A percentile compares a stretch with the other conserved stretches of the same genome.
These are phyloP conservation scores for Oophaga sylvatica DNA, from an alignment of 2,797 vertebrate species.

Conservation along the genomic window DNA sequence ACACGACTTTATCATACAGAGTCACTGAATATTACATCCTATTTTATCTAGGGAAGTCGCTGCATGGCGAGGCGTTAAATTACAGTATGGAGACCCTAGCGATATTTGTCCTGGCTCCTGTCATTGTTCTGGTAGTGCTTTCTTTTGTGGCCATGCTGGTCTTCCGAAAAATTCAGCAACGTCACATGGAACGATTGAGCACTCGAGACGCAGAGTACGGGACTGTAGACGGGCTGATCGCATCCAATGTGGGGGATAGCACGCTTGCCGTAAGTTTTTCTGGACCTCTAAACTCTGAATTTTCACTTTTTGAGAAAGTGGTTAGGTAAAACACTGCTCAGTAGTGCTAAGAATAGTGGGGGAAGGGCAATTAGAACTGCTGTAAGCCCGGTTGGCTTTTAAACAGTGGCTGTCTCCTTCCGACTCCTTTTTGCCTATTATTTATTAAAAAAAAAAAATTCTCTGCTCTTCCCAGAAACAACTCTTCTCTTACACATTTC, in stretches of 20 bases:
- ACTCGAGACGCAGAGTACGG: constrained; percentile 93
- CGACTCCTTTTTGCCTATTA: neutral
- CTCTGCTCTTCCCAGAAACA: no score
- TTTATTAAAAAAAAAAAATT: neutral
- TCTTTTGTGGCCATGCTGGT: constrained; percentile 84
- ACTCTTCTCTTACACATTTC: no score
- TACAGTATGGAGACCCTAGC: constrained; percentile 86
- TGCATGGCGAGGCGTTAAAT: constrained; percentile 76
- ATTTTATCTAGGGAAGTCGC: constrained; percentile 70
- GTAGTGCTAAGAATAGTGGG: no score
- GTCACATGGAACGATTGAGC: constrained; percentile 90
- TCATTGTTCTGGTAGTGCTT: constrained; percentile 85
- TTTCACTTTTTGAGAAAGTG: neutral
- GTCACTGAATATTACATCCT: neutral
- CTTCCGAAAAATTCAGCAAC: constrained; percentile 86
- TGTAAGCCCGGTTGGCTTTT: no score
- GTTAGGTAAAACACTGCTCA: neutral
- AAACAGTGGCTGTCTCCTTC: neutral
- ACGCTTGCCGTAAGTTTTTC: constrained; percentile 89
- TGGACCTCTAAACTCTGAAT: no score
- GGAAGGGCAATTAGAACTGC: no score
- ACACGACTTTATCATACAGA: neutral
- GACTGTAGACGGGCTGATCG: constrained; percentile 94
- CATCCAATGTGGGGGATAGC: constrained; percentile 96
- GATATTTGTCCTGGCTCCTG: constrained; percentile 83